Evolutionary conservation across 1,140 invertebrate genomes (phyloP).

Genomic region (Drosophila kurseongensis): DNA sequence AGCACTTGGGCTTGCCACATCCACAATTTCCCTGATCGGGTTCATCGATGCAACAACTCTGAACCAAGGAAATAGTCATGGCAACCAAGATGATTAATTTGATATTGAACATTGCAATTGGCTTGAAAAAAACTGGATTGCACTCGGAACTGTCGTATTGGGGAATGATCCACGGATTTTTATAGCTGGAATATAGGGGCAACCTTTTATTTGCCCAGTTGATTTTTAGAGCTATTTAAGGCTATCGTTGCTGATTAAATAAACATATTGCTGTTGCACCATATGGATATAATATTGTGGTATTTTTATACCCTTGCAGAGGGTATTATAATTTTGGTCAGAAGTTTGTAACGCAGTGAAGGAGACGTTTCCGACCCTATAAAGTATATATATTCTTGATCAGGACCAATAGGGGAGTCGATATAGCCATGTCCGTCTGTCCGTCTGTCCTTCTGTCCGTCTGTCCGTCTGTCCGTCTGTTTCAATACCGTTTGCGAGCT

Average conservation of each 20-base stretch:
- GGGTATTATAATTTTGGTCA: no score
- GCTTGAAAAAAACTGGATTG: not conserved
- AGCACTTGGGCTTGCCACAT: slow-evolving; percentile 3
- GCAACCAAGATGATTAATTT: slow-evolving; percentile 36
- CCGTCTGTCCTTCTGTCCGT: no score
- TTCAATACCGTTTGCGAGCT: no score
- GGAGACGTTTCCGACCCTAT: no score
- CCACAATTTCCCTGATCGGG: slow-evolving; percentile 13
- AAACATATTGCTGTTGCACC: slow-evolving; percentile 7
- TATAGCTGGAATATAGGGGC: slow-evolving; percentile 6
- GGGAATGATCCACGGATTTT: not conserved
- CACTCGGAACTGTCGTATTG: not conserved
- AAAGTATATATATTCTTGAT: no score
- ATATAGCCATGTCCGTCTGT: no score
- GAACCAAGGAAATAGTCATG: slow-evolving; percentile 24
- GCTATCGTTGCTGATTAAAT: slow-evolving; percentile 12
- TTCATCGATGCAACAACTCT: slow-evolving; percentile 5
- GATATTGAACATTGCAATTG: slow-evolving; percentile 22
- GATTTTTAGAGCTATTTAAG: not conserved
- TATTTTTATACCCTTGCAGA: no score
- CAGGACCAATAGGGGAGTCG: no score
- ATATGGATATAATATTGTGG: not conserved
- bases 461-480: no score
- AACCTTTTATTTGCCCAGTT: slow-evolving; percentile 29
- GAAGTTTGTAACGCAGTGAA: no score